Evolutionary conservation across 2,888 invertebrate genomes (phyloP), one percentile per base, ranked within the genome.

Genomic region (Drosophila lutescens): DNA sequence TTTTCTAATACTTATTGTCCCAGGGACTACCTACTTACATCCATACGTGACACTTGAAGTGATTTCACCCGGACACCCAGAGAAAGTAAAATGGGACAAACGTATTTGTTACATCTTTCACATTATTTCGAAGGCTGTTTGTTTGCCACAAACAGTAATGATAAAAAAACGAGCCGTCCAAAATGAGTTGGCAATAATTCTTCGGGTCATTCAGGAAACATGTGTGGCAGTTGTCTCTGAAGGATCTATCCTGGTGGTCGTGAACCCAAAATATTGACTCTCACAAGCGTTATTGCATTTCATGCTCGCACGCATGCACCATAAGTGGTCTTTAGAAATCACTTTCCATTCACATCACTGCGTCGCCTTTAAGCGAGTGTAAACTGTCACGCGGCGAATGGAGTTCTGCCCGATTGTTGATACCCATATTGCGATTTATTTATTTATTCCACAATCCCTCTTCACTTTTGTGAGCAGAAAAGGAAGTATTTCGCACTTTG

Each of bases 151-250:
- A 41, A 63, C 65, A 41, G 54, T 63, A 66, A 63, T 66, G 65
- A 66, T 66, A 62, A 62, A 62, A 65, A 65, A 47, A 34, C 46
- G 54, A 63, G 40, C 54, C 34, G 47, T 63, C 40, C 20, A 63
- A 47, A 68, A 46, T 68, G 68, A 68, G 68, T 68, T 68, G 68
- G 67, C 67, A 51, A 68, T 68, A 58, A 68, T 68, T 66, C 38
- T 67, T 23, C 30, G 50, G 67, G 50, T 50, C 67, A 68, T 68
- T 68, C 67, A 67, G 68, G 58, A 68, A 68, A 67, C 67, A 68
- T 68, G 68, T 68, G 67, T 67, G 67, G 68, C 67, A 17, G 67
- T 44, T 44, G 68, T 44, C 38, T 40, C 32, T 13, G 44, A 36
- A 67, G 58, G 50, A 68, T 30, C 68, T 34, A 50, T 36, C 67